Base-by-base conservation (phyloP, 2,113 vertebrate genomes). In the Tachysurus fulvidraco region DNA sequence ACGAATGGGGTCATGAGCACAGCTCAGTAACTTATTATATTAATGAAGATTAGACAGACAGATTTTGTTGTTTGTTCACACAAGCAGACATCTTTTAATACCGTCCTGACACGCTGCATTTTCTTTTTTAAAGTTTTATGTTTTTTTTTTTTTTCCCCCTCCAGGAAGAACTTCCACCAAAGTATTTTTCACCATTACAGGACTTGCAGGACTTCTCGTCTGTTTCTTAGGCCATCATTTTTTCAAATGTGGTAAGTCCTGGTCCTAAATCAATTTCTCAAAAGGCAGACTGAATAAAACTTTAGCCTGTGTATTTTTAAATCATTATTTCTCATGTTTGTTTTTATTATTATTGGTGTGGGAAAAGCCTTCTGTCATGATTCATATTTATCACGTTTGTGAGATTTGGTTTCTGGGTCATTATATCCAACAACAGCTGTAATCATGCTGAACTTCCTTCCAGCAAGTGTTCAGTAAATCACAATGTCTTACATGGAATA, bases 171-270 rank as follows among this genome's bases (percentile, higher is more conserved):
- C 94, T 1, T 97, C 97, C 5, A 97, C 97, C 25, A 98, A 97
- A 92, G 67, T 98, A 3, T 96, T 99, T 89, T 99, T 98, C 90
- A 98, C 96, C 71, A 78, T 94, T 74, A 77, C 93, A 73, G 97
- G 96, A 69, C 19, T 97, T 87, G 95, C 96, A 11, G 98, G 98
- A 4, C 93, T 99, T 82, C 97, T 98, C 46, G 87, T 96, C 84
- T 99, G 98, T 90, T 98, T 97, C 92, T 94, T 96, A 64, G 98
- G 98, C 14, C 98, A 99, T 90, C 94, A 96, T 64, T 98, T 97
- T 93, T 98, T 98, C 93, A 99, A 99, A 95, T 96, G 95, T 94
- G 97, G 98, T 99, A 93, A 94, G 94, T 87, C 3, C 19, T 25
- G 12, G 30, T 81, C 69, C 71, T 82, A 3, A 85, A 79, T 80